Evolutionary conservation across 2,113 vertebrate species (phyloP), one percentile per base, ranked within the genome.

Genomic region (Equus przewalskii): DNA sequence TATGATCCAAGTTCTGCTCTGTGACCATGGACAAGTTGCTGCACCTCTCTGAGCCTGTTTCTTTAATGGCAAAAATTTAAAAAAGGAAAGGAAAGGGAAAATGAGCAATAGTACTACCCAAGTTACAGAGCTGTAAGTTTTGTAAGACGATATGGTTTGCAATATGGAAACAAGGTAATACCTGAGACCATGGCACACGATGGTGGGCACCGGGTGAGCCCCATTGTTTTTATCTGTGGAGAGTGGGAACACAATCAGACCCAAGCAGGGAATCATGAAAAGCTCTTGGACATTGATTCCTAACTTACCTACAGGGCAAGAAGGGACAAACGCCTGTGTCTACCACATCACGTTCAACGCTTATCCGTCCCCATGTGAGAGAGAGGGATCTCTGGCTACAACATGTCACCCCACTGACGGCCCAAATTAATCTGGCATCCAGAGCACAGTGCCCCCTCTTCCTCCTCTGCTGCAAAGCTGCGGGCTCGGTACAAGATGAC

Each of bases 21-120:
- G 36, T 67, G 58, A 87, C 26, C n/a, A 51, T 8, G 8, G 22
- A 30, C 30, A 89, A 73, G 46, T 46, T 13, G 0, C 16, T 62
- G 64, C 15, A 67, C 26, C 58, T 93, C 41, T 67, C 51, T 65
- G 94, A 75, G 41, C 70, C 72, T 88, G 12, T 30, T 81, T 82
- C 70, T 60, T 95, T 76, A 22, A 58, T 49, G 46, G 80, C 33
- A 80, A 93, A 96, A 85, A 51, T n/a, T 92, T 89, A 6, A 36
- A 64, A 79, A 79, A 41, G 19, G 18, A 91, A 56, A 62, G 8
- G 12, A 92, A 87, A 94, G 19, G 21, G 46, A 10, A 83, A 62
- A 30, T 0, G 6, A 83, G 36, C 1, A 5, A 5, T n/a, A 49
- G n/a, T 9, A 49, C 44, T 49, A n/a, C 10, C 12, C 60, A 28